Base-by-base conservation (phyloP, 2,888 invertebrate species). In the Caenorhabditis panamensis region DNA sequence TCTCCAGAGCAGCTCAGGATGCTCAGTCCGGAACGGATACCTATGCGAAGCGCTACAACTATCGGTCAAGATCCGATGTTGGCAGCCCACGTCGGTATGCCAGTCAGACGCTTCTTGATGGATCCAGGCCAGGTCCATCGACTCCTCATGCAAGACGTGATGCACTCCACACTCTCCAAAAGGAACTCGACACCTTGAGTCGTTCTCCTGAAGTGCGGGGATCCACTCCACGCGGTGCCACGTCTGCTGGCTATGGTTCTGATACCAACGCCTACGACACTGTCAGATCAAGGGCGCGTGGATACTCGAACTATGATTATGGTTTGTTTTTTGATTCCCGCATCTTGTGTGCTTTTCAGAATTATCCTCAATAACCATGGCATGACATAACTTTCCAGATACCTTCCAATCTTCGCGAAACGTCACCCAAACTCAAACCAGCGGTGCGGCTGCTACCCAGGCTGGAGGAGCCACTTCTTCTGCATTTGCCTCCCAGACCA, bases 21-120 rank as follows among this genome's bases (percentile, higher is more conserved):
- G 76, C 82, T 31, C 80, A 82, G 31, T 68, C 67, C 20, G 82
- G 76, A 41, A 86, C 86, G 13, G 89, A 89, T 72, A 86, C 87
- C 31, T 87, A 84, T 84, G 82, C 89, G 28, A 84, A 87, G 51
- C 86, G 89, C 58, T 89, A 91, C 87, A 89, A 90, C 86, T 91
- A 91, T 79, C 88, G 91, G 26, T 84, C 86, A 11, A 84, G 91
- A 11, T 89, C 89, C 37, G 91, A 91, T 64, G 83, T 91, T 41
- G 87, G 86, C 11, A 84, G 86, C 41, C 89, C 89, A 18, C 73
- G 89, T 13, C 86, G 90, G 18, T 90, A 90, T 79, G 90, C 89
- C 44, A 87, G 87, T 36, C 90, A 89, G 84, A 90, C 91, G 13
- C 83, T 91, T 37, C 79, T 91, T 26, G 91, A 91, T 82, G 91